Base-by-base conservation (phyloP, 37 sponge, comb jelly and placozoan genomes). In the Ianthella basta region DNA sequence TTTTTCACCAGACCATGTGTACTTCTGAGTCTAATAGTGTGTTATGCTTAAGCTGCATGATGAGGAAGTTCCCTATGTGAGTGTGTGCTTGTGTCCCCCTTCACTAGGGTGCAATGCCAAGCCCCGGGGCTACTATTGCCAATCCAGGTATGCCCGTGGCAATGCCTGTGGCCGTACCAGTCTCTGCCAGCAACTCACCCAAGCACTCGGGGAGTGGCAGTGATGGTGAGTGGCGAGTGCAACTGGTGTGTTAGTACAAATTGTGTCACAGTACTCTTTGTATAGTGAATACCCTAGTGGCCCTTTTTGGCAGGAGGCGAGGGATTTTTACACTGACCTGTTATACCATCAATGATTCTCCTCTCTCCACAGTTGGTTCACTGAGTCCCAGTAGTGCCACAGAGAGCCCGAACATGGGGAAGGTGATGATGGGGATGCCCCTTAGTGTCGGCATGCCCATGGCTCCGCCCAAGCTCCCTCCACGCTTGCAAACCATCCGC, bases 381-480 rank as follows among this genome's bases (percentile, higher is more conserved):
- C 50, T 44, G 6, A 44, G 50, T 8, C 50, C 50, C 50, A 44
- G 50, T 8, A 44, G 50, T 44, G 50, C 50, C 50, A 44, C 3
- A 3, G 50, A 44, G 50, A 3, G 6, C 8, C 50, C 50, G 6
- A 44, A 44, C 50, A 30, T 61, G 64, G 64, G 64, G 24, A 44
- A 44, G 50, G 64, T 61, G 12, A n/a, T 29, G 27, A 36, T 75
- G 44, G 54, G 54, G 1, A 16, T 24, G 21, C 44, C 78, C 5
- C 3, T 44, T 3, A 8, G 50, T 8, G 8, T 44, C 6, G 50
- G 50, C 50, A 44, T 44, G 56, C 25, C 53, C 56, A 27, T 90
- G 88, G 90, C 88, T 2, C 88, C 91, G 25, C 90, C 94, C 4
- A 39, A 36, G 37, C 44, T 50, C 21, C 94, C 94, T 14, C 87